A percentile compares a stretch with the other conserved stretches of the same genome.
phyloP scores from a whole-genome alignment of 2,797 vertebrate genomes.

The Notolepis coatsorum region DNA sequence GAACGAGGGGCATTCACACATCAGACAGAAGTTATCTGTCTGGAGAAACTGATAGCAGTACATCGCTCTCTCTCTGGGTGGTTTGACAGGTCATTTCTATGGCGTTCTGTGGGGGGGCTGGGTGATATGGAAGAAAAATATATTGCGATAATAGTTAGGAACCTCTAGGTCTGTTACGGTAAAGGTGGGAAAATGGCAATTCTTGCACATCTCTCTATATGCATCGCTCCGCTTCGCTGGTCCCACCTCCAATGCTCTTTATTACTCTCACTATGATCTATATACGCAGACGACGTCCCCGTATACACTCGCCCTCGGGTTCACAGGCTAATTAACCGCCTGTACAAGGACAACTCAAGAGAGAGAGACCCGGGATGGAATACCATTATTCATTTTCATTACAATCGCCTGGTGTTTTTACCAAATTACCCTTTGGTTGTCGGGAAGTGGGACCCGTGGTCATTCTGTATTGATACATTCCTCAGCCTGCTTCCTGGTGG shows the following conservation, averaged over 20 bases:
- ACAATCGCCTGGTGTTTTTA: not conserved
- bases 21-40: too few relatives aligned
- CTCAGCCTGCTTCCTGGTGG: not conserved
- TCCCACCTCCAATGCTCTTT: not conserved
- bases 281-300: too few relatives aligned
- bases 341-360: not conserved
- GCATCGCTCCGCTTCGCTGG: not conserved
- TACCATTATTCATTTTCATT: not conserved
- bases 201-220: too few relatives aligned
- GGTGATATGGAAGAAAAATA: too few relatives aligned
- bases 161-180: too few relatives aligned
- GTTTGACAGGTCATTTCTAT: too few relatives aligned
- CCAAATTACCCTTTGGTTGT: not conserved
- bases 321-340: not conserved
- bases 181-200: too few relatives aligned
- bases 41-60: too few relatives aligned
- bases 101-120: too few relatives aligned
- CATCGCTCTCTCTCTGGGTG: too few relatives aligned
- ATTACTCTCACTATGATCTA: not conserved
- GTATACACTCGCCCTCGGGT: not conserved
- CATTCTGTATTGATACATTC: not conserved
- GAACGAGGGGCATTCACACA: too few relatives aligned
- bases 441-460: not conserved
- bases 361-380: not conserved
- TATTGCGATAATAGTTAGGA: too few relatives aligned